Evolutionary conservation across 2,888 invertebrate genomes (phyloP), one percentile per base, ranked within the genome.

Genomic region (Lycia hirtaria): DNA sequence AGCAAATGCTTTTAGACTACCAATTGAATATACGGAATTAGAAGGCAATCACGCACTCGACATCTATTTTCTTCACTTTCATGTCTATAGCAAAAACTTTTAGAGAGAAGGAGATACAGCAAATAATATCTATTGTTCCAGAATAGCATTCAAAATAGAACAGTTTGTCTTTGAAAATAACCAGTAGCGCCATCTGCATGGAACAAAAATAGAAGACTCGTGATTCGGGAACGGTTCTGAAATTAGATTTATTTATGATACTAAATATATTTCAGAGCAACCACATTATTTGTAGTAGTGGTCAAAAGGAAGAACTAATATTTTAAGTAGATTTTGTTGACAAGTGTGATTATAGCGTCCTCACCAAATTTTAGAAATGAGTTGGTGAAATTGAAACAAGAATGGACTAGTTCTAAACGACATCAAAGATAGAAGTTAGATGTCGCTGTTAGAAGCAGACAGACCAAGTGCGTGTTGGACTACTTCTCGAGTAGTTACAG

Each of bases 131-230:
- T 12, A 12, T 5, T 22, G 12, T 2, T 6, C 4, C 9, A 38
- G 15, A 41, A 14, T 41, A 41, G 14, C 26, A 26, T 15, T 15
- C 14, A 6, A 24, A 7, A 15, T 41, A 26, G 20, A 32, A 17
- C 24, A 41, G 7, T 26, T 26, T 12, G 10, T 9, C 17, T 53
- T 3, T 19, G 10, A 15, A 45, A 30, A 35, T 3, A 10, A 38
- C 30, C 37, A 32, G 19, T 53, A 49, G 44, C 57, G 57, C 48
- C 52, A 48, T 45, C 48, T 35, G 7, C 12, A 30, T 37, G 32
- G 41, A 17, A 49, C 35, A 4, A 6, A 48, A 53, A 53, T 52
- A 53, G 52, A 52, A 48, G 44, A 22, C 41, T 41, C 33, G 44
- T 41, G 41, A 52, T 52, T 19, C 33, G 35, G 33, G 9, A 32